phyloP scores from a whole-genome alignment of 2,113 vertebrate species.

The Cepphus grylle region DNA sequence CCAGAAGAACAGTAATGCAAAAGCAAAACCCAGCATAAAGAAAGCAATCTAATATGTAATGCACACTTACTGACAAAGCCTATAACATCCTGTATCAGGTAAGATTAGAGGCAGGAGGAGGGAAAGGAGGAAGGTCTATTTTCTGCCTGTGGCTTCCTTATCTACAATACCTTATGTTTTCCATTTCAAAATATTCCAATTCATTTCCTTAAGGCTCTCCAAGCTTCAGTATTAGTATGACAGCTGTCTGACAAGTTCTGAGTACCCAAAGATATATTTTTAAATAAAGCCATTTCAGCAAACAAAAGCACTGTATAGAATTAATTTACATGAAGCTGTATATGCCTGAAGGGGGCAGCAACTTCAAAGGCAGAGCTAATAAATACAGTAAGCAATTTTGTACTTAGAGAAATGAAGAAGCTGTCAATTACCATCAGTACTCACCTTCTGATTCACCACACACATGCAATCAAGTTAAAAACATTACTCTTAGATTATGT shows the following conservation, averaged over 20 bases:
- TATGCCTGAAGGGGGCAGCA: constrained; percentile 59
- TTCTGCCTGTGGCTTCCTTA: not conserved
- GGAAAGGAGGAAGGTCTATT: not conserved
- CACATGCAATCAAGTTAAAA: not conserved
- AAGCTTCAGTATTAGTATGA: not conserved
- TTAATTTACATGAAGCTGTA: not conserved
- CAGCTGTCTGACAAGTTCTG: not conserved
- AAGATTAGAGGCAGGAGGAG: not conserved
- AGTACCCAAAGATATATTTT: not conserved
- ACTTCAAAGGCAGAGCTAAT: not conserved
- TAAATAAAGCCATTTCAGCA: not conserved
- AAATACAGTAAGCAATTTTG: not conserved
- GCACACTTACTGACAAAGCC: not conserved
- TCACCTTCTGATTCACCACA: not conserved
- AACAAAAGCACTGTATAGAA: not conserved
- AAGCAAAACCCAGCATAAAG: not conserved
- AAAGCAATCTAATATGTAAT: not conserved
- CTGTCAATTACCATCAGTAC: not conserved
- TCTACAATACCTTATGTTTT: constrained; percentile 14
- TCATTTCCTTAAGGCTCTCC: not conserved
- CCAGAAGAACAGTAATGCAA: not conserved
- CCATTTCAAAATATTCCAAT: not conserved
- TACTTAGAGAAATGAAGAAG: not conserved
- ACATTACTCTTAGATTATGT: not conserved
- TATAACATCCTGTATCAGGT: not conserved